phyloP scores from a whole-genome alignment of 2,888 invertebrate genomes.

The Seira musarum region DNA sequence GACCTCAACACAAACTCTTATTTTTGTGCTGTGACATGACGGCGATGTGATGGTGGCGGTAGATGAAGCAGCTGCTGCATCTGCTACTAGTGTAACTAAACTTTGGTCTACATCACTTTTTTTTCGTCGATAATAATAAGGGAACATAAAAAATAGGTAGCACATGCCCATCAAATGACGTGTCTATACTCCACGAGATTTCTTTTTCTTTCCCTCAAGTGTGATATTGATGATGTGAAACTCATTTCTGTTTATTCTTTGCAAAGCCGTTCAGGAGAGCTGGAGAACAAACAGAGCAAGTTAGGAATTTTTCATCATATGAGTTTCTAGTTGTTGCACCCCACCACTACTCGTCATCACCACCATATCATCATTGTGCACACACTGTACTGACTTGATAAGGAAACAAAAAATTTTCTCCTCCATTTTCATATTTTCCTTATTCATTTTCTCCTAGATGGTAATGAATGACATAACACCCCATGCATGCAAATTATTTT shows the following conservation, averaged over 20 bases:
- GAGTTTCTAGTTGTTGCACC: no score
- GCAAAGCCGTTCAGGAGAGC: not conserved
- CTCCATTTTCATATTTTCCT: conserved; percentile 16
- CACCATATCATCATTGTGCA: not conserved
- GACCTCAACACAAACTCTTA: no score
- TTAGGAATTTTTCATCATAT: not conserved
- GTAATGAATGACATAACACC: conserved; percentile 46
- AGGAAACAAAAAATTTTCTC: not conserved
- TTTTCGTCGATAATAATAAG: not conserved
- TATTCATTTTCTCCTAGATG: conserved; percentile 44
- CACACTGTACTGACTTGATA: conserved; percentile 2
- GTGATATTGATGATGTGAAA: not conserved
- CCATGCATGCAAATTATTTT: conserved; percentile 51
- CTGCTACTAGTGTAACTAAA: no score
- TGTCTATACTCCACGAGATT: not conserved
- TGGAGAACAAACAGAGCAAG: not conserved
- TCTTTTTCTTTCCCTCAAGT: not conserved
- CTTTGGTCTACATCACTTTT: no score
- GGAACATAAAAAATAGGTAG: conserved; percentile 19
- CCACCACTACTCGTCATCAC: no score
- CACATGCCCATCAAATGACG: conserved; percentile 16
- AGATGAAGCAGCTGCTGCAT: no score
- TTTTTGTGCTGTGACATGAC: no score
- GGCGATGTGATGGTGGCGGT: no score
- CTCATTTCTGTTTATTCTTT: no score